These are phyloP conservation scores for Ephydatia muelleri DNA, from an alignment of 37 sponge, comb jelly and placozoan genomes.

Conservation along the genomic window DNA sequence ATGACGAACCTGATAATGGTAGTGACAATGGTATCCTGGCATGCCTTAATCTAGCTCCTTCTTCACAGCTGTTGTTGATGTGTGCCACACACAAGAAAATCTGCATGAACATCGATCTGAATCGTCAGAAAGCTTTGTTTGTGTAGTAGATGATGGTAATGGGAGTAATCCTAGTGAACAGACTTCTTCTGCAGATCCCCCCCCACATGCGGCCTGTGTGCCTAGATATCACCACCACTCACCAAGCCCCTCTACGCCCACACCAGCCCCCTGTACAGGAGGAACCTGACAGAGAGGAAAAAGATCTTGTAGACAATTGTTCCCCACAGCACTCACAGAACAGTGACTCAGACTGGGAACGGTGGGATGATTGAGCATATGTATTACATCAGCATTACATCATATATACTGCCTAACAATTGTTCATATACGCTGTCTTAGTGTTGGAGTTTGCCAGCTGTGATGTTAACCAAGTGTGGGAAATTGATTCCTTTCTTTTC, in stretches of 20 bases:
- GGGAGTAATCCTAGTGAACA: neutral
- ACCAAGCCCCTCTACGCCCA: neutral
- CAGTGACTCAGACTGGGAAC: neutral
- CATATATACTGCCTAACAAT: neutral
- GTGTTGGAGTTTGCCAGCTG: constrained; percentile 42
- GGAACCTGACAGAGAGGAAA: neutral
- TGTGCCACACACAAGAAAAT: neutral
- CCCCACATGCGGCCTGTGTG: too few species aligned
- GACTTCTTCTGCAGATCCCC: too few species aligned
- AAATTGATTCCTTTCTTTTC: constrained; percentile 55
- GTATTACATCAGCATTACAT: neutral
- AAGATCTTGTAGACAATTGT: neutral
- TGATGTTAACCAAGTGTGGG: constrained; percentile 55
- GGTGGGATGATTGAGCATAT: neutral
- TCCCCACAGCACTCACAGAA: neutral
- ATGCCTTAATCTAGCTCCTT: neutral
- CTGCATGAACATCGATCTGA: constrained; percentile 24
- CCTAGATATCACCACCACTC: too few species aligned
- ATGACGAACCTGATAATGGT: constrained; percentile 40
- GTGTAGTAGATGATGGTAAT: constrained; percentile 39
- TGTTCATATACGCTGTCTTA: neutral
- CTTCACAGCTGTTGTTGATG: neutral
- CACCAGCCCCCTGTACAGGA: neutral
- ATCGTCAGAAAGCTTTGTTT: constrained; percentile 69
- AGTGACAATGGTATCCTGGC: neutral